Evolutionary conservation across 2,113 vertebrate genomes (phyloP).

Genomic region (Rhadina sibilatrix): DNA sequence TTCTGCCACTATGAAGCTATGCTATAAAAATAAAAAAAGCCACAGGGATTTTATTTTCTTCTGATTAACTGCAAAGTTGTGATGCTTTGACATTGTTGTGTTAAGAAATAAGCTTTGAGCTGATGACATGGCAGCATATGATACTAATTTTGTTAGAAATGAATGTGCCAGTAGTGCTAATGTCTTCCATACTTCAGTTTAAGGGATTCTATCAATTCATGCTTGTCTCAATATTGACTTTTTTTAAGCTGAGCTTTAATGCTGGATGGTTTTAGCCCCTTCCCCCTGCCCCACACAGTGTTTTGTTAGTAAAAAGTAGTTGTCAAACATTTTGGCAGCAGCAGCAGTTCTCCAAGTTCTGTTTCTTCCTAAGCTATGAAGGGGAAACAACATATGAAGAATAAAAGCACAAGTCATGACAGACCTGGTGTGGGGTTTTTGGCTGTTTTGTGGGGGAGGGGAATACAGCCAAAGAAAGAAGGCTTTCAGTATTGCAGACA

Average conservation of each 20-base stretch:
- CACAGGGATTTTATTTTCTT: background rate
- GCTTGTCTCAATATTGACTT: background rate
- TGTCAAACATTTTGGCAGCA: background rate
- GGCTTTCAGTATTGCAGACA: background rate
- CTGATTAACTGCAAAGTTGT: background rate
- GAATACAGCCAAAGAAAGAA: background rate
- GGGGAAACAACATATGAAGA: background rate
- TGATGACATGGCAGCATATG: slow-evolving; percentile 4
- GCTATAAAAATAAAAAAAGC: background rate
- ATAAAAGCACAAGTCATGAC: background rate
- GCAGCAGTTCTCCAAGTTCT: background rate
- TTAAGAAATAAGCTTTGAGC: background rate
- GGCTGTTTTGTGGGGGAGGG: background rate
- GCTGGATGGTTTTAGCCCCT: background rate
- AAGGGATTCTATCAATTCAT: background rate
- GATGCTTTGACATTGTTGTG: background rate
- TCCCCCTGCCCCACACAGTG: accelerated
- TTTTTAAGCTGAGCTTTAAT: background rate
- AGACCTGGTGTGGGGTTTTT: background rate
- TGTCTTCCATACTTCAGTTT: background rate
- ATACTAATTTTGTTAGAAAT: background rate
- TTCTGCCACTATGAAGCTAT: background rate
- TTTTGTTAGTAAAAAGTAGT: background rate
- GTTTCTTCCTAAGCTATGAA: background rate
- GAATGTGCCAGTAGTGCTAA: background rate